Evolutionary conservation across 2,113 vertebrate genomes (phyloP), one percentile per base, ranked within the genome.

Genomic region (Strix aluco): DNA sequence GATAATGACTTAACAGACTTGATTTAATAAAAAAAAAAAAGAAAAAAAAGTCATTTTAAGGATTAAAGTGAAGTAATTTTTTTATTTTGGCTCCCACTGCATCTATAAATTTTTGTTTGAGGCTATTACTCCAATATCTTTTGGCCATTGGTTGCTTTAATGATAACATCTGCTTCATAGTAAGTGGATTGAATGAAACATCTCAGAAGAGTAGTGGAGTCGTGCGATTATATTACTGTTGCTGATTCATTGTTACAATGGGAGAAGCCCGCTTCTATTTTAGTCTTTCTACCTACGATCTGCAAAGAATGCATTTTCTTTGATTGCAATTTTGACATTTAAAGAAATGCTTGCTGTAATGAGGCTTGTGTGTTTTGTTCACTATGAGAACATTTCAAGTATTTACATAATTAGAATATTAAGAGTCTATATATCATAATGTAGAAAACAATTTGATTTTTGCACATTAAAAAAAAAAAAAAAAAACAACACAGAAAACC

Each of bases 391-490:
- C 42, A 62, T 55, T 92, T 69, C 20, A 42, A 85, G 52, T 69
- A 87, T 94, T 94, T 89, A 58, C 80, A 51, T 95, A 89, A 90
- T 69, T 78, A 81, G 57, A 83, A 63, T 80, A 84, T 80, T 84
- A 85, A 82, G 62, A 65, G 22, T n/a, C 52, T 74, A 7, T n/a
- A 22, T 63, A 71, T 63, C 18, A 49, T 78, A 46, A 19, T 26
- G 17, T 13, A 47, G 49, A 52, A 94, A 92, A 81, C 17, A 47
- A 57, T 78, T 73, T 67, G 17, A 34, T 42, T 86, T 61, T 85
- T 90, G 20, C 70, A 87, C 15, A 71, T 62, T 77, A 49, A 42
- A 49, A 29, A 19, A 9, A 52, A 58, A 36, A 2, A 17, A 55
- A 26, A n/a, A 44, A 47, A 66, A 54, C 6, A 61, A 81, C 15